phyloP scores from a whole-genome alignment of 2,113 vertebrate species.

The Corydoras sp. region DNA sequence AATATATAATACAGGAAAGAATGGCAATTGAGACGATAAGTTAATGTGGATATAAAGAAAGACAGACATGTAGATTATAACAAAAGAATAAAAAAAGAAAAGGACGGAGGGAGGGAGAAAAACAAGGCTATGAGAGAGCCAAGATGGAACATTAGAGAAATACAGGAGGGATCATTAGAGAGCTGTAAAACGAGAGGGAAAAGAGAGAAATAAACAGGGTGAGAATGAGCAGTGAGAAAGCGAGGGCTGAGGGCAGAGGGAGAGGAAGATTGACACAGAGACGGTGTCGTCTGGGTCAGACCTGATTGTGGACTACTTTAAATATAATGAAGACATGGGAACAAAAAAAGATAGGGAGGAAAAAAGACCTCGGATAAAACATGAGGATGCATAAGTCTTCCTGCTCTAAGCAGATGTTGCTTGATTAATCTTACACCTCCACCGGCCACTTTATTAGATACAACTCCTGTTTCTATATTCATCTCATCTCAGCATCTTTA shows the following conservation, averaged over 20 bases:
- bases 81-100: neutral
- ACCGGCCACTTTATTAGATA: too few species aligned
- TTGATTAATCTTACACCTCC: too few species aligned
- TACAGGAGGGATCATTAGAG: constrained; percentile 1
- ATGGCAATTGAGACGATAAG: neutral
- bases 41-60: neutral
- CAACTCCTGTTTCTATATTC: too few species aligned
- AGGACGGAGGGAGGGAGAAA: neutral
- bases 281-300: neutral
- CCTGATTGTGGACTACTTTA: neutral
- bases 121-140: neutral
- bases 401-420: too few species aligned
- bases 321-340: neutral
- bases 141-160: neutral
- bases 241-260: neutral
- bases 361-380: neutral
- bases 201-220: neutral
- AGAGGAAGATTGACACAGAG: neutral
- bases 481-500: too few species aligned
- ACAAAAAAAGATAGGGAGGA: neutral
- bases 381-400: constrained; percentile 1
- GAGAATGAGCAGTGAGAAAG: neutral
- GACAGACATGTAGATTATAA: too few species aligned
- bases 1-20: too few species aligned
- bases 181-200: neutral